Conservation (phyloP, 2,888 invertebrate genomes). For the Patella ulyssiponensis region DNA sequence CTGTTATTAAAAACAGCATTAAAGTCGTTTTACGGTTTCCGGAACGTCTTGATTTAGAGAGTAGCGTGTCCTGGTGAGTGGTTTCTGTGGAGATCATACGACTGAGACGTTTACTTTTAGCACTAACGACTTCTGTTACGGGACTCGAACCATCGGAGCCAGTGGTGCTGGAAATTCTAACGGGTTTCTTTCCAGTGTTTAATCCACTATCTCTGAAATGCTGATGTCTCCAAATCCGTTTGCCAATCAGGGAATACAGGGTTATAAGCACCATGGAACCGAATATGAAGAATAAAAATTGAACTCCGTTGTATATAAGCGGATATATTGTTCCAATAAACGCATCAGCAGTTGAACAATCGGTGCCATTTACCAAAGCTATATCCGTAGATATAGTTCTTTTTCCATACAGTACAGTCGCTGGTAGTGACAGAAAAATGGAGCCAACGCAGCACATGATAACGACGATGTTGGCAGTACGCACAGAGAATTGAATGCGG, state of each 20-base stretch:
- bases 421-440: constrained; percentile 28
- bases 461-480: constrained; percentile 24
- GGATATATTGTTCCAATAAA: constrained; percentile 41
- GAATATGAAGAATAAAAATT: constrained; percentile 24
- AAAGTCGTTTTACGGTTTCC: constrained; percentile 49
- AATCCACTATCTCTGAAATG: background rate
- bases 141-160: constrained; percentile 7
- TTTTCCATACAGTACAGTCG: constrained; percentile 28
- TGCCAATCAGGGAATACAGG: constrained; percentile 24
- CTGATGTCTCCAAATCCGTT: constrained; percentile 6
- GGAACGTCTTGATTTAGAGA: constrained; percentile 21
- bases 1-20: constrained; percentile 54
- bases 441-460: constrained; percentile 15
- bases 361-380: constrained; percentile 39
- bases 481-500: constrained; percentile 18
- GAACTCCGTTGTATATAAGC: constrained; percentile 36
- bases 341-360: constrained; percentile 49
- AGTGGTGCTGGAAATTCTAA: background rate
- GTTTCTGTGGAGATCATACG: constrained; percentile 19
- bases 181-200: background rate
- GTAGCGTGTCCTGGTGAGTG: constrained; percentile 17
- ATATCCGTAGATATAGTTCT: constrained; percentile 13
- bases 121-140: constrained; percentile 9
- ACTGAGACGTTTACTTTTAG: constrained; percentile 18
- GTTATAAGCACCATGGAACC: constrained; percentile 18